A percentile compares a stretch with the other conserved stretches of the same genome.
These are phyloP conservation scores for Pristionchus japonicus DNA, from an alignment of 2,888 invertebrate genomes.

Conservation along the genomic window DNA sequence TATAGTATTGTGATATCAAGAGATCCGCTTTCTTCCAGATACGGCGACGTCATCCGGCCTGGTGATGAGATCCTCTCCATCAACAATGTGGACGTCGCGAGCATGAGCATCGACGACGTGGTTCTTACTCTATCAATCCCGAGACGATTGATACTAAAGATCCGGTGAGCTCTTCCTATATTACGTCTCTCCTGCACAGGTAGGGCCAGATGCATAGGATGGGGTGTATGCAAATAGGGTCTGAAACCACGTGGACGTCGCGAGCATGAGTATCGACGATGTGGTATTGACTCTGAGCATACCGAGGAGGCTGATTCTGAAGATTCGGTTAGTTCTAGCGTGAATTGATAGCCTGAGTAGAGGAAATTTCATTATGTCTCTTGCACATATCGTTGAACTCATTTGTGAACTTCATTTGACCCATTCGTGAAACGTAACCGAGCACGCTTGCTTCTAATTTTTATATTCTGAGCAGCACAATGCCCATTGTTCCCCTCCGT, in stretches of 20 bases:
- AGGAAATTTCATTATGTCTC: no score
- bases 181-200: no score
- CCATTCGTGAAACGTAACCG: not conserved
- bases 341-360: no score
- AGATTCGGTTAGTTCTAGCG: constrained; percentile 83
- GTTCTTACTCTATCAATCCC: constrained; percentile 99
- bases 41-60: constrained; percentile 93
- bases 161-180: constrained; percentile 82
- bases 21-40: constrained; percentile 81
- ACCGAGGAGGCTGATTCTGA: constrained; percentile 92
- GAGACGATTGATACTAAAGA: constrained; percentile 91
- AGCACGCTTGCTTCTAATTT: no score
- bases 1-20: no score
- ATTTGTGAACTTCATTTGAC: not conserved
- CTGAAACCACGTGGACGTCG: no score
- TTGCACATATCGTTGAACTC: not conserved
- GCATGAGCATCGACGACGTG: constrained; percentile 98
- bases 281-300: constrained; percentile 99
- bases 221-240: no score
- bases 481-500: no score
- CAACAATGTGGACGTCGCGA: constrained; percentile 89
- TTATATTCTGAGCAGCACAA: no score
- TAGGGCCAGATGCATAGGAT: no score
- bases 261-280: constrained; percentile 97
- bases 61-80: constrained; percentile 98